These are phyloP conservation scores for Ormyrus nitidulus DNA, from an alignment of 2,888 invertebrate species.

Conservation along the genomic window DNA sequence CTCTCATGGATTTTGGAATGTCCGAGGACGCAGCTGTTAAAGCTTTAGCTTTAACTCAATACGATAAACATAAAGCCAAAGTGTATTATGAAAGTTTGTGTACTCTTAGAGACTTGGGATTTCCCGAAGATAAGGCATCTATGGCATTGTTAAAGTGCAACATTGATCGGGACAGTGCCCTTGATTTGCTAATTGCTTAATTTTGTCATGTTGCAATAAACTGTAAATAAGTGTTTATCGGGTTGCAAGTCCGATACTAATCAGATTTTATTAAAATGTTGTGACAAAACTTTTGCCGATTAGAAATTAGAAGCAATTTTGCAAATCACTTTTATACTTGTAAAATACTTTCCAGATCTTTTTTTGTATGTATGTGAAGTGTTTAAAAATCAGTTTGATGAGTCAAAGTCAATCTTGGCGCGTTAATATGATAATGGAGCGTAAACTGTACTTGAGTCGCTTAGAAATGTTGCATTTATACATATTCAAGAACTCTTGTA, in stretches of 20 bases:
- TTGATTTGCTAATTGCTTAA: conserved; percentile 89
- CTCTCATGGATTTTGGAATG: conserved; percentile 75
- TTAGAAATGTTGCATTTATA: conserved; percentile 53
- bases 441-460: conserved; percentile 39
- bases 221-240: conserved; percentile 55
- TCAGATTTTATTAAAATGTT: conserved; percentile 54
- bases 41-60: conserved; percentile 75
- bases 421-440: conserved; percentile 21
- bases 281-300: conserved; percentile 52
- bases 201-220: conserved; percentile 56
- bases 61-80: conserved; percentile 74
- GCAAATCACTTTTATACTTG: conserved; percentile 53
- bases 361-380: conserved; percentile 45
- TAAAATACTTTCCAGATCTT: conserved; percentile 50
- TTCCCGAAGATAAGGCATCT: conserved; percentile 85
- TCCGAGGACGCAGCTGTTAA: conserved; percentile 75
- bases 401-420: conserved; percentile 23
- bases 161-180: conserved; percentile 90
- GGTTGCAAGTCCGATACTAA: conserved; percentile 31
- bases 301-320: conserved; percentile 45
- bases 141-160: conserved; percentile 85
- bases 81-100: conserved; percentile 78
- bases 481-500: conserved; percentile 41
- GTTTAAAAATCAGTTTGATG: conserved; percentile 46
- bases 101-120: conserved; percentile 89